Percentiles rank a stretch among this genome's conserved stretches.
Evolutionary conservation across 92 coral and sea anemone species (phyloP).

Genomic region (Meandrina meandrites): DNA sequence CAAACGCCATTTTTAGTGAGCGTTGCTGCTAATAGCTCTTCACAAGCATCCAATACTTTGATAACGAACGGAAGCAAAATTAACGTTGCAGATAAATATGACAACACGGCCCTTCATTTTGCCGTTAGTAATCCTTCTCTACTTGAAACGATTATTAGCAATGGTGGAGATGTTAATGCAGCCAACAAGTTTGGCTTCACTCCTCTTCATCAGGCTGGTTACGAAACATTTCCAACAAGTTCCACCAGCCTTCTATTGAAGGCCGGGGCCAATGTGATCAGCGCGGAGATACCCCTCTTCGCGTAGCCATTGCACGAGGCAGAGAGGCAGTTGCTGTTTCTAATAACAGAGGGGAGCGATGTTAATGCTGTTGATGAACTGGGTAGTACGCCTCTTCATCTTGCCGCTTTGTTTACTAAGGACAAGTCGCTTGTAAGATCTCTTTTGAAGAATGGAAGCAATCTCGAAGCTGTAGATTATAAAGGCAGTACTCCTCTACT

Average conservation of each 20-base stretch:
- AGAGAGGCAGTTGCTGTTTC: not conserved
- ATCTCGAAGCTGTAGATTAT: constrained; percentile 39
- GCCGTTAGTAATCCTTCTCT: not conserved
- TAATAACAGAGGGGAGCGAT: constrained; percentile 19
- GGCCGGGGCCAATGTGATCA: constrained; percentile 15
- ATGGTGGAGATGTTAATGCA: constrained; percentile 13
- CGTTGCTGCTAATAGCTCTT: not conserved
- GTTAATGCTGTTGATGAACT: not conserved
- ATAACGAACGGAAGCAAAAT: not conserved
- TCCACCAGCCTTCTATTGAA: not conserved
- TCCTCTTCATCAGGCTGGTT: constrained; percentile 18
- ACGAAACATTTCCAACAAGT: not conserved
- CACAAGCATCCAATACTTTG: not conserved
- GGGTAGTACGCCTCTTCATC: constrained; percentile 19
- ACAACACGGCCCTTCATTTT: constrained; percentile 27
- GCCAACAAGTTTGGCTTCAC: not conserved
- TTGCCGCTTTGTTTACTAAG: not conserved
- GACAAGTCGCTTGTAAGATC: not conserved
- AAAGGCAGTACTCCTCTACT: constrained; percentile 27
- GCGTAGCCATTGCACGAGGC: not conserved
- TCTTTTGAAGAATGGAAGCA: not conserved
- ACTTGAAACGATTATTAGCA: not conserved
- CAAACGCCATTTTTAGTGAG: constrained; percentile 51
- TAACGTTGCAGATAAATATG: constrained; percentile 13
- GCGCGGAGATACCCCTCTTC: constrained; percentile 26